Conservation (phyloP, 2,888 invertebrate genomes). For the Brenthis ino region DNA sequence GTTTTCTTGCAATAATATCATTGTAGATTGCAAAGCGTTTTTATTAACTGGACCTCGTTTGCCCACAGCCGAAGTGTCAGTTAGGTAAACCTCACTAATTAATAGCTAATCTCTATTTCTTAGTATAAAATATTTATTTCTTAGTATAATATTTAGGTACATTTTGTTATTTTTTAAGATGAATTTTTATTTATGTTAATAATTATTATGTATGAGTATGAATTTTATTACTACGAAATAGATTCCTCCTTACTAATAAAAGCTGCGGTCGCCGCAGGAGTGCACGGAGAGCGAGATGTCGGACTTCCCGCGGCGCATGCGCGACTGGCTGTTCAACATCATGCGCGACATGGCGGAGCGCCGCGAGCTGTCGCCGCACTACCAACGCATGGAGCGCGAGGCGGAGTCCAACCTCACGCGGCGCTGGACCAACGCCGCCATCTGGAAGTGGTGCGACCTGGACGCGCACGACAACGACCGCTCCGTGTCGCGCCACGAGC, state of each 20-base stretch:
- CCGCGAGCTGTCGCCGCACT: slow-evolving; percentile 91
- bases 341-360: slow-evolving; percentile 97
- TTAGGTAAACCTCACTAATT: too few species aligned
- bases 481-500: slow-evolving; percentile 93
- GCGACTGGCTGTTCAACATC: slow-evolving; percentile 98
- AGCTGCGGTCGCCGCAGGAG: slow-evolving; percentile 69
- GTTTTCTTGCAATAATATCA: background rate
- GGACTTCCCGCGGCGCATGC: slow-evolving; percentile 98
- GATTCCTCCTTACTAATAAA: too few species aligned
- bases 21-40: background rate
- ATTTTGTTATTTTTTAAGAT: too few species aligned
- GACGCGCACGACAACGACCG: slow-evolving; percentile 95
- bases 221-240: too few species aligned
- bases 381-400: slow-evolving; percentile 92
- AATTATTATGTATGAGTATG: too few species aligned
- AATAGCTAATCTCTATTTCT: too few species aligned
- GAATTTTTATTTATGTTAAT: too few species aligned
- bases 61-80: too few species aligned
- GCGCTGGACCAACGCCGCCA: slow-evolving; percentile 95
- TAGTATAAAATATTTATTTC: too few species aligned
- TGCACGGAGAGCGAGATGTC: slow-evolving; percentile 93
- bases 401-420: slow-evolving; percentile 92
- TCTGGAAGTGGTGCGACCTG: slow-evolving; percentile 99
- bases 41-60: too few species aligned
- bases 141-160: too few species aligned